Evolutionary conservation across 2,113 vertebrate genomes (phyloP), one percentile per base, ranked within the genome.

Genomic region (chimpanzee (Pan troglodytes)): DNA sequence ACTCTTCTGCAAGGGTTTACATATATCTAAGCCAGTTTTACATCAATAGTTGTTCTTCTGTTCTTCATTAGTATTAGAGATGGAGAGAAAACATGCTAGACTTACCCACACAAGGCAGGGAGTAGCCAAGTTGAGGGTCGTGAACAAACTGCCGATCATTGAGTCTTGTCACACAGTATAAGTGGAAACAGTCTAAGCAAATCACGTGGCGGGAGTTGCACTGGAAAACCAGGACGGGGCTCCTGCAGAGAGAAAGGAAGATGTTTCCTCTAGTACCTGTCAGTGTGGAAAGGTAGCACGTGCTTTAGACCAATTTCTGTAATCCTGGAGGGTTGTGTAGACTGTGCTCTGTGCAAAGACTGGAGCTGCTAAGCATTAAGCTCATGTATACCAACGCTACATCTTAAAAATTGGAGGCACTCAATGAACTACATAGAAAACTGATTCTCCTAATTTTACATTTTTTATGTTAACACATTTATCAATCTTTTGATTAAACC

Each of bases 151-250:
- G 99, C 0, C 99, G 98, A 84, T 99, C 99, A 0, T 99, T 99
- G 43, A 99, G 99, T 59, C 99, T 98, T 2, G 99, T 99, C 97
- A 99, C 98, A 80, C 99, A 99, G 98, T 99, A 99, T 64, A 99
- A 57, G 72, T 98, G 98, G 99, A 99, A 99, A 91, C 99, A 99
- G 96, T 99, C 99, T 8, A 99, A 94, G 98, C 99, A 99, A 95
- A 99, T 99, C 92, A 99, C 99, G 8, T 99, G 99, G 91, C 98
- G 99, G 87, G 99, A 98, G 0, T 96, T 50, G 32, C 99, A 99
- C 90, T 99, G 99, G 97, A 99, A 99, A 86, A 99, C 99, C 96
- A 99, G 98, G 80, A 99, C 99, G 0, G 99, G 99, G 57, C 98
- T 99, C 98, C 99, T 99, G 97, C 2, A 11, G 0, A n/a, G 93